A percentile compares a stretch with the other conserved stretches of the same genome.
Conservation (phyloP, 2,113 vertebrate species). For the Zeus faber region DNA sequence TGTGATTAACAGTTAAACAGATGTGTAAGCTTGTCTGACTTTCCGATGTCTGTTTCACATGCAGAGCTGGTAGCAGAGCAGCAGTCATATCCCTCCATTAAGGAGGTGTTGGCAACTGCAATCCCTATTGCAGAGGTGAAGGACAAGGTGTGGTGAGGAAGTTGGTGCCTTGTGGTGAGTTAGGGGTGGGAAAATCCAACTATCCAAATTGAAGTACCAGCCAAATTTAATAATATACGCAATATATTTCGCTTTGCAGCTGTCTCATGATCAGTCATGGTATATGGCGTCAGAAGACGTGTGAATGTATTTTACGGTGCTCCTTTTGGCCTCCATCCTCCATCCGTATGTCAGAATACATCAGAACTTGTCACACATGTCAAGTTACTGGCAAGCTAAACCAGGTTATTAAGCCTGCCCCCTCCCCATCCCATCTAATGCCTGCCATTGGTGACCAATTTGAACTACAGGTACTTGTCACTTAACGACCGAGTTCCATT, state of each 20-base stretch:
- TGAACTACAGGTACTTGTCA: too few relatives aligned
- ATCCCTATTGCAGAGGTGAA: background rate
- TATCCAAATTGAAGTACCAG: background rate
- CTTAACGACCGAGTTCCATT: too few relatives aligned
- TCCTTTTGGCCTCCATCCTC: too few relatives aligned
- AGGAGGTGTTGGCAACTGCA: background rate
- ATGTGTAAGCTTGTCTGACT: background rate
- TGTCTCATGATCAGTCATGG: background rate
- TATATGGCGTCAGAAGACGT: too few relatives aligned
- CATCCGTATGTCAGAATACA: too few relatives aligned
- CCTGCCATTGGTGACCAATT: too few relatives aligned
- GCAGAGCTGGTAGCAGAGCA: background rate
- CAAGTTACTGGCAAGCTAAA: too few relatives aligned
- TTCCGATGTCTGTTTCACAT: conserved; percentile 1
- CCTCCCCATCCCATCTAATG: too few relatives aligned
- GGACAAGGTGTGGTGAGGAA: background rate
- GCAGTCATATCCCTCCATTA: conserved; percentile 4
- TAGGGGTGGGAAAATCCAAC: background rate
- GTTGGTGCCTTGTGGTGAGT: background rate
- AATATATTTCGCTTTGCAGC: background rate
- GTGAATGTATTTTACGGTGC: too few relatives aligned
- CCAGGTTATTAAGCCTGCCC: too few relatives aligned
- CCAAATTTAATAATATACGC: background rate
- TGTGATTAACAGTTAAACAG: background rate
- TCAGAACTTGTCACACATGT: too few relatives aligned